Percentiles rank a stretch among this genome's conserved stretches.
Conservation (phyloP, 30 jellyfish, hydroid and myxozoan species). For the Aurelia sp. region DNA sequence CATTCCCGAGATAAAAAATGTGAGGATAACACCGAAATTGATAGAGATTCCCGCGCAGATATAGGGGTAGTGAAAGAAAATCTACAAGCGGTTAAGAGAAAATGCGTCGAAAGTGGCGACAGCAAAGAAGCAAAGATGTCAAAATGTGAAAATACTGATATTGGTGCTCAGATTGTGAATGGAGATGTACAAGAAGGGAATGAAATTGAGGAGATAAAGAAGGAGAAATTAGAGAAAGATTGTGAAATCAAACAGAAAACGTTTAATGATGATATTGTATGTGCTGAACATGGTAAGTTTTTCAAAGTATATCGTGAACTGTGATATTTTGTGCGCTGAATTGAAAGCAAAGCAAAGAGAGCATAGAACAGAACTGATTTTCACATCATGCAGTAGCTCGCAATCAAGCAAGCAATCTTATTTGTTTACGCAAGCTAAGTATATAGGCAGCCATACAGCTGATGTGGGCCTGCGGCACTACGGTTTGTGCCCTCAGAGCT, state of each 20-base stretch:
- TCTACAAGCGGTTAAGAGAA: neutral
- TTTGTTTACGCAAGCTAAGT: too few species aligned
- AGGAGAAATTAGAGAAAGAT: neutral
- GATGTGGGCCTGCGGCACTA: too few species aligned
- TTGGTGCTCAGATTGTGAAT: neutral
- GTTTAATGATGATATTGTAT: slow-evolving; percentile 56
- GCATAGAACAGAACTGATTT: too few species aligned
- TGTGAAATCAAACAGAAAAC: neutral
- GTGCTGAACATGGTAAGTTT: slow-evolving; percentile 65
- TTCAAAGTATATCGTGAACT: neutral
- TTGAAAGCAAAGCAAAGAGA: too few species aligned
- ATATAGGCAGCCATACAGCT: too few species aligned
- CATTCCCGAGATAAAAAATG: too few species aligned
- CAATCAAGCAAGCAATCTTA: too few species aligned
- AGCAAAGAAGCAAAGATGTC: slow-evolving; percentile 23
- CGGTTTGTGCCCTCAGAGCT: too few species aligned
- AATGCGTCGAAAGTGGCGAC: neutral
- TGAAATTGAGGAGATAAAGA: neutral
- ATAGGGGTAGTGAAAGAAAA: neutral
- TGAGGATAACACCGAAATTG: too few species aligned
- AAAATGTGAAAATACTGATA: slow-evolving; percentile 28
- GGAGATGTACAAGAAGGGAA: neutral
- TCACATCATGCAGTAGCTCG: too few species aligned
- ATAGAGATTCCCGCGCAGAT: too few species aligned
- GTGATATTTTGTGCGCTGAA: too few species aligned